Evolutionary conservation across 2,113 vertebrate species (phyloP).

Genomic region (Neolamprologus hecqui): DNA sequence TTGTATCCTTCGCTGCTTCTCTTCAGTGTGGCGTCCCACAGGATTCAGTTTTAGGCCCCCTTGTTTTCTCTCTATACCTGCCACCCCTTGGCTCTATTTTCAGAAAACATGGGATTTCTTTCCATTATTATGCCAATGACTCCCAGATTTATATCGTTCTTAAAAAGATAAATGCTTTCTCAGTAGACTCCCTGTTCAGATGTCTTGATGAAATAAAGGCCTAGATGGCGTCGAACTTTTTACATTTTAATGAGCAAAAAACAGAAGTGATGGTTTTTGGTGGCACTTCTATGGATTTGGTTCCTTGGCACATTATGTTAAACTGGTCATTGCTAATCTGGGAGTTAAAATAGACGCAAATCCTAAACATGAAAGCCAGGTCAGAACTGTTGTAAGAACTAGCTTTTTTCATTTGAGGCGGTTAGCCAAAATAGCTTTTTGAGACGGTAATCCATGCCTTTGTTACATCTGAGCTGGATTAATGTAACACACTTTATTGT

Average conservation of each 20-base stretch:
- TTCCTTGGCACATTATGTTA: background rate
- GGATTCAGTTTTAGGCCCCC: background rate
- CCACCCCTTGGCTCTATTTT: background rate
- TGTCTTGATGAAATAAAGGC: background rate
- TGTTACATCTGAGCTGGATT: background rate
- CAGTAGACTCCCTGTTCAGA: background rate
- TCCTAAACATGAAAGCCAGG: background rate
- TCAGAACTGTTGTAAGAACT: background rate
- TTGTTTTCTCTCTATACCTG: background rate
- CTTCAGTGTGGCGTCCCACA: background rate
- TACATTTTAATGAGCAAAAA: background rate
- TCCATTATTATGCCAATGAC: background rate
- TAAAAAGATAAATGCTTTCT: background rate
- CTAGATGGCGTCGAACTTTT: background rate
- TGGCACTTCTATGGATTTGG: background rate
- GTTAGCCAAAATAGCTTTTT: background rate
- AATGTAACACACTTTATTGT: background rate
- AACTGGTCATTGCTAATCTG: background rate
- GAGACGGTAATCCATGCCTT: background rate
- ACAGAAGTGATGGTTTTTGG: background rate
- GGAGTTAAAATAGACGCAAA: background rate
- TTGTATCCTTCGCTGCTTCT: background rate
- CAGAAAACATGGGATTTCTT: background rate
- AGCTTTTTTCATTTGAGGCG: background rate
- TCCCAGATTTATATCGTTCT: background rate